Base-by-base conservation (phyloP, 1,140 invertebrate species). In the Psix sp. region DNA sequence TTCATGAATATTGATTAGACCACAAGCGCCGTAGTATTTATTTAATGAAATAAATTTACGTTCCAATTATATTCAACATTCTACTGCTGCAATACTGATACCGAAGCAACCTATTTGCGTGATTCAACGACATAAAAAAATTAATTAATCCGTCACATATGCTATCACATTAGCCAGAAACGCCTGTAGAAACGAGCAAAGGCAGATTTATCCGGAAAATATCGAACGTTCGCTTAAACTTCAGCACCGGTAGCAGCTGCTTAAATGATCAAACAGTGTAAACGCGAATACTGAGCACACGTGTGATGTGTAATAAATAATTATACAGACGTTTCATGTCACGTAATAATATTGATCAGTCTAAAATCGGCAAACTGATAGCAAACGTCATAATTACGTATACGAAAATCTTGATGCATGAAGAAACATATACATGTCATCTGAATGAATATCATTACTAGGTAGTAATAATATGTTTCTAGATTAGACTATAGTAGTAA, bases 281-380 rank as follows among this genome's bases (percentile, higher is more conserved):
- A 60, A 48, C 16, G 56, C 26, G 29, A 48, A 60, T 48, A 48
- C 48, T 39, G 15, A 48, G 26, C 43, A 40, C 13, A 17, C 29
- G 21, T 13, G 29, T 35, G 16, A 60, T 60, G 42, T 48, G 45
- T 60, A 60, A 60, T 60, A 31, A 11, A 60, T 48, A 60, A 49
- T 38, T 51, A 29, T 60, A 42, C 51, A 49, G 24, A 48, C 24
- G 36, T 43, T 33, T 35, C 14, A 31, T 45, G 39, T 36, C 13
- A 52, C 15, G 24, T 26, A 63, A 43, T 38, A 16, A 18, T 62
- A 62, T 62, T 18, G 57, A 62, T 62, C 43, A 40, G 20, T 10
- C 45, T 5, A 31, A 49, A 42, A 51, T 62, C 57, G 13, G n/a
- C 9, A 43, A 4, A 35, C 13, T 24, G 17, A 38, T 36, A 35